phyloP scores from a whole-genome alignment of 2,888 invertebrate genomes.

The Holacanthella duospinosa region DNA sequence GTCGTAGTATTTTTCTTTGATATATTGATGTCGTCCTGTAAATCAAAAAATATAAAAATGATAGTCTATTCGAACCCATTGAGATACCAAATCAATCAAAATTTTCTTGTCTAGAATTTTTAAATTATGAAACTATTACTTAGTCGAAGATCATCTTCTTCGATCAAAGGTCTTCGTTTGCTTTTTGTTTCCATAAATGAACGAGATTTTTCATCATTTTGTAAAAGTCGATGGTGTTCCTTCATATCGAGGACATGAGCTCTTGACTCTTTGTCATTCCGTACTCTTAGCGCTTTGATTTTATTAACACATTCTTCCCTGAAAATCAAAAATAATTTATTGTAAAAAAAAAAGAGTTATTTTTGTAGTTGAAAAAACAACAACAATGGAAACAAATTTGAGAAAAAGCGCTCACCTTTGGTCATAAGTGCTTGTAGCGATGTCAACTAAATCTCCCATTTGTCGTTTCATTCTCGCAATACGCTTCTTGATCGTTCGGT shows the following conservation, averaged over 20 bases:
- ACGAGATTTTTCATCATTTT: conserved; percentile 28
- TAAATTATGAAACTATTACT: too few relatives aligned
- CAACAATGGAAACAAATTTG: neutral
- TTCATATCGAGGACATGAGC: conserved; percentile 33
- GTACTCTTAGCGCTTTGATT: conserved; percentile 20
- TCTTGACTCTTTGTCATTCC: conserved; percentile 30
- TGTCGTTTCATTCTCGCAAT: conserved; percentile 67
- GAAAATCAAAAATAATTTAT: neutral
- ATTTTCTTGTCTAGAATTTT: too few relatives aligned
- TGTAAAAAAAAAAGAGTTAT: too few relatives aligned
- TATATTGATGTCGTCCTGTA: conserved; percentile 13
- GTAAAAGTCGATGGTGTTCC: conserved; percentile 29
- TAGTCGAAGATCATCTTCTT: conserved; percentile 12
- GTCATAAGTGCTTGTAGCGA: conserved; percentile 77
- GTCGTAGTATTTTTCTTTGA: conserved; percentile 24
- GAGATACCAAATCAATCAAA: too few relatives aligned
- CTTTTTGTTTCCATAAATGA: conserved; percentile 26
- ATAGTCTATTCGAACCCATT: neutral
- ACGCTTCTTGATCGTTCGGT: conserved; percentile 64
- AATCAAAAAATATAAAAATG: neutral
- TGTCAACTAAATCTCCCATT: conserved; percentile 75
- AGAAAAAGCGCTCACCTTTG: conserved; percentile 61
- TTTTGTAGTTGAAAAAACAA: too few relatives aligned
- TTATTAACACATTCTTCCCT: conserved; percentile 27
- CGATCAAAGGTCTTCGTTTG: conserved; percentile 15